These are phyloP conservation scores for Andrena haemorrhoa DNA, from an alignment of 2,888 invertebrate species.

Conservation along the genomic window DNA sequence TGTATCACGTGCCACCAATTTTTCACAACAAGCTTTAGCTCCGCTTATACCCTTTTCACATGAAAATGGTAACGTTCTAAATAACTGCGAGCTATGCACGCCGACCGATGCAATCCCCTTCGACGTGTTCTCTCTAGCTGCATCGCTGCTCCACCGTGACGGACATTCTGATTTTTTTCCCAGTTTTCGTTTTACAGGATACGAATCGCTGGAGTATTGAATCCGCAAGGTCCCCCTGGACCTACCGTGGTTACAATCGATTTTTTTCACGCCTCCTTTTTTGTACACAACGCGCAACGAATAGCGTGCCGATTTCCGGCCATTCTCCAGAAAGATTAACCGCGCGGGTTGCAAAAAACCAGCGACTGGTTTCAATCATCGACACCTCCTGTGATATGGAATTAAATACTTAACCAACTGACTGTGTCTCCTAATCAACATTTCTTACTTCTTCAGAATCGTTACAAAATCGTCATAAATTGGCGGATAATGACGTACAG, in stretches of 20 bases:
- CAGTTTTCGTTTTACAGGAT: constrained; percentile 16
- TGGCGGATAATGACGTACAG: no score
- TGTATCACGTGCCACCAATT: neutral
- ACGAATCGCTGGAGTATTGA: constrained; percentile 57
- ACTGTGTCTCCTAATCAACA: no score
- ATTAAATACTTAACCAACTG: no score
- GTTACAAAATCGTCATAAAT: no score
- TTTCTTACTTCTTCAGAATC: no score
- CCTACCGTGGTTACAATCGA: constrained; percentile 56
- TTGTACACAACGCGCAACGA: constrained; percentile 41
- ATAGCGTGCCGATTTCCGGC: constrained; percentile 53
- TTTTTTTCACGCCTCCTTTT: constrained; percentile 57
- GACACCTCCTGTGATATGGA: no score
- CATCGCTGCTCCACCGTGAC: constrained; percentile 7
- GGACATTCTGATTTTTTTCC: constrained; percentile 20
- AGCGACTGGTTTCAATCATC: no score
- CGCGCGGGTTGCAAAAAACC: constrained; percentile 36
- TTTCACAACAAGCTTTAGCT: neutral
- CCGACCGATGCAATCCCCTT: constrained; percentile 20
- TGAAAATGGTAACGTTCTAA: neutral
- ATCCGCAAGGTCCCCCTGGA: constrained; percentile 61
- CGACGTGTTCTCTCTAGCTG: constrained; percentile 5
- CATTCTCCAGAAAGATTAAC: constrained; percentile 48
- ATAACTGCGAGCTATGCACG: constrained; percentile 3
- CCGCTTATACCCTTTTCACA: no score